Evolutionary conservation across 2,113 vertebrate genomes (phyloP).

Genomic region (Xiphophorus maculatus): DNA sequence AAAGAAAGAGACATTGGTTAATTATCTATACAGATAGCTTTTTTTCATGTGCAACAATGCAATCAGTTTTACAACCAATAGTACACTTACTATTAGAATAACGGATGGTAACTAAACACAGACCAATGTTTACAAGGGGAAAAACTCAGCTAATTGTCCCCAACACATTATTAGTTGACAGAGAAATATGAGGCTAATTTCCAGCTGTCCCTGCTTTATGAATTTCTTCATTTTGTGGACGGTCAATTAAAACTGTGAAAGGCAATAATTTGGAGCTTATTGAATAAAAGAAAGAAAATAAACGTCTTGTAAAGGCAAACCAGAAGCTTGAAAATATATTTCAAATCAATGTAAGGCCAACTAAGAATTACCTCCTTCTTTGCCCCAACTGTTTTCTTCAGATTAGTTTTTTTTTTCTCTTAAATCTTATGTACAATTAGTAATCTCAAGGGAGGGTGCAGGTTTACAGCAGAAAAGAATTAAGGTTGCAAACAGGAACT

Average conservation of each 20-base stretch:
- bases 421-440: background rate
- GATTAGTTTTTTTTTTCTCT: background rate
- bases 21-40: conserved; percentile 22
- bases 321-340: background rate
- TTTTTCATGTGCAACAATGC: background rate
- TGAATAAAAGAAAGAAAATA: background rate
- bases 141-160: background rate
- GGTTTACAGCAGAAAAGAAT: background rate
- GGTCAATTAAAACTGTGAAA: background rate
- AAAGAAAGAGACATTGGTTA: conserved; percentile 28
- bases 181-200: background rate
- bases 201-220: background rate
- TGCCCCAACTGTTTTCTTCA: background rate
- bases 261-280: background rate
- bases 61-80: background rate
- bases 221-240: background rate
- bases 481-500: conserved; percentile 7
- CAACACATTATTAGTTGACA: background rate
- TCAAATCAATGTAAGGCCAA: background rate
- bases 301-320: background rate
- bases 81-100: background rate
- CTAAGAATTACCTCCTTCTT: background rate
- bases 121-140: background rate
- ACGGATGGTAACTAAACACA: background rate
- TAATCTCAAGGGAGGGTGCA: background rate